Conservation (phyloP, 1,140 invertebrate genomes). For the Trypoxylus dichotomus region DNA sequence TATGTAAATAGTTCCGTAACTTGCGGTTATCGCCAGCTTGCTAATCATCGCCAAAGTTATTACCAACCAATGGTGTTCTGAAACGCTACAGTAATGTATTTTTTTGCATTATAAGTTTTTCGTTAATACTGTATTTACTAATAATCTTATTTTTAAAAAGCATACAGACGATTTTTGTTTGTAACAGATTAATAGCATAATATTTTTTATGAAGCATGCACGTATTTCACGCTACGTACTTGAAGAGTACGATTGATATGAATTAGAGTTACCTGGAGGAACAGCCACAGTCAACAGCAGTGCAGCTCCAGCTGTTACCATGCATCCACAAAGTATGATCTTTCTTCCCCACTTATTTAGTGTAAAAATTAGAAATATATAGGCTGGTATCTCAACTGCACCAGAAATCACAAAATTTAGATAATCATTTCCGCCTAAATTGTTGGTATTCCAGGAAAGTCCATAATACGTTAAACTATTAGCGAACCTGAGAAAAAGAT, state of each 20-base stretch:
- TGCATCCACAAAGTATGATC: constrained; percentile 67
- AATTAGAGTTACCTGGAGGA: too few species aligned
- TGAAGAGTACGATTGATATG: too few species aligned
- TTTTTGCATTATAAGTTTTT: background rate
- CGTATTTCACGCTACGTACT: too few species aligned
- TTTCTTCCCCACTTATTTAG: constrained; percentile 74
- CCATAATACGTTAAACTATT: constrained; percentile 82
- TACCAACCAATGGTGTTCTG: constrained; percentile 63
- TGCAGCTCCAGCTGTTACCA: constrained; percentile 68
- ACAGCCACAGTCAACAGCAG: constrained; percentile 63
- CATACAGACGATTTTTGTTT: too few species aligned
- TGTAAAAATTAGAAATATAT: constrained; percentile 69
- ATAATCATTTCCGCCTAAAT: constrained; percentile 72
- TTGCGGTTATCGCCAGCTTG: constrained; percentile 80
- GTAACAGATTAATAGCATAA: too few species aligned
- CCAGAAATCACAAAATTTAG: constrained; percentile 77
- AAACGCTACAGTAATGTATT: constrained; percentile 34
- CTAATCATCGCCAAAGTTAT: constrained; percentile 76
- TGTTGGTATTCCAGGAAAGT: constrained; percentile 76
- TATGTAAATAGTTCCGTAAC: constrained; percentile 79
- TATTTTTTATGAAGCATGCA: too few species aligned
- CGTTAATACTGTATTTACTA: too few species aligned
- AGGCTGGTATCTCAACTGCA: constrained; percentile 76
- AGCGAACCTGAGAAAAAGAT: constrained; percentile 64
- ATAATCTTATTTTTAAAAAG: too few species aligned